Percentiles rank a stretch among this genome's conserved stretches.
Conservation (phyloP, 1,140 invertebrate genomes). For the Marisa cornuarietis region DNA sequence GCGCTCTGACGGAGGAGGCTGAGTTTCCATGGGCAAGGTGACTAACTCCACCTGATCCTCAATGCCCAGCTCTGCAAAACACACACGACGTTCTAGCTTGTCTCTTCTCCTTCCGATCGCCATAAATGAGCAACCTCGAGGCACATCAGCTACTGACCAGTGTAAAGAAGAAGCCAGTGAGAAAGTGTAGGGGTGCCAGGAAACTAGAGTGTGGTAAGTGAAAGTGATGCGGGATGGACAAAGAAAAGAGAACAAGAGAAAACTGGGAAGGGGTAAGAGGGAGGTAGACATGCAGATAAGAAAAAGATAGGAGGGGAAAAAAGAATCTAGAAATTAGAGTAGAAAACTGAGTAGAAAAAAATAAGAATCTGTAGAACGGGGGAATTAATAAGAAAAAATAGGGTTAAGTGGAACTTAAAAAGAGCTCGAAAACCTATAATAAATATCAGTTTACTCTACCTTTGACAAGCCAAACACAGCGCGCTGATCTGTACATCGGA, state of each 20-base stretch:
- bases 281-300: conserved; percentile 1
- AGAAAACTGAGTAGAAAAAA: background rate
- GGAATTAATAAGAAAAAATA: background rate
- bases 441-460: no score
- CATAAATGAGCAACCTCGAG: no score
- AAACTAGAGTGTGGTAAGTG: background rate
- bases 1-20: conserved; percentile 16
- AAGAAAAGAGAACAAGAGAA: conserved; percentile 10
- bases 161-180: background rate
- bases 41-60: conserved; percentile 29
- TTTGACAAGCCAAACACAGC: conserved; percentile 9
- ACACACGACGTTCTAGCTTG: no score
- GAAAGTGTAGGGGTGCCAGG: background rate
- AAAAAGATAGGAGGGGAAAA: background rate
- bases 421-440: background rate
- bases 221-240: background rate
- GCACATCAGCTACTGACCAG: background rate
- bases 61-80: conserved; percentile 34
- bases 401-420: background rate
- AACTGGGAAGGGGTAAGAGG: background rate
- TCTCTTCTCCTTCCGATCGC: no score
- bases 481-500: conserved; percentile 4
- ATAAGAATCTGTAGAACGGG: background rate
- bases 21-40: conserved; percentile 16
- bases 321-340: background rate